A percentile compares a stretch with the other conserved stretches of the same genome.
phyloP scores from a whole-genome alignment of 2,888 invertebrate genomes.

The Agonopterix subpropinquella region DNA sequence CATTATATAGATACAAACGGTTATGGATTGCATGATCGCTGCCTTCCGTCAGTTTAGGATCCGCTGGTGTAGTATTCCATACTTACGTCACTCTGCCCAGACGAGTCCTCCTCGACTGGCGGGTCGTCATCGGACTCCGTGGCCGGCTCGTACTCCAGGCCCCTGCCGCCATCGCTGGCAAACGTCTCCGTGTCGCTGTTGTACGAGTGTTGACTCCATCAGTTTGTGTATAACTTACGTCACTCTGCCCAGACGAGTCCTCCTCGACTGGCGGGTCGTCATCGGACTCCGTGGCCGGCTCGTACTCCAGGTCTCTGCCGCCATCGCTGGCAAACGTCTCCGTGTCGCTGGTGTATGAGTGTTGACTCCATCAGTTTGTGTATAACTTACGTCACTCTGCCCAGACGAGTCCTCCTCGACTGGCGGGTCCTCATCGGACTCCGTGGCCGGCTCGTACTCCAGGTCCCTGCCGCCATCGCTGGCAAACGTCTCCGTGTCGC shows the following conservation, averaged over 20 bases:
- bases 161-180: conserved; percentile 30
- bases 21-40: too few species aligned
- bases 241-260: conserved; percentile 71
- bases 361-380: too few species aligned
- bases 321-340: conserved; percentile 35
- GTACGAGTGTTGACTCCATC: too few species aligned
- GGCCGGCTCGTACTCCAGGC: conserved; percentile 70
- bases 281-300: conserved; percentile 70
- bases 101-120: conserved; percentile 50
- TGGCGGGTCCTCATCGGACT: conserved; percentile 55
- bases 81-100: conserved; percentile 69
- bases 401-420: conserved; percentile 61
- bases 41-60: too few species aligned
- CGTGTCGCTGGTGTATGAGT: conserved; percentile 47
- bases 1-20: too few species aligned
- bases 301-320: conserved; percentile 52
- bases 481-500: conserved; percentile 55
- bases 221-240: conserved; percentile 30
- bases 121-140: conserved; percentile 63
- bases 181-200: conserved; percentile 58
- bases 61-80: too few species aligned
- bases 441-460: conserved; percentile 73
- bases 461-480: conserved; percentile 31
- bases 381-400: conserved; percentile 58
- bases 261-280: conserved; percentile 44